These are phyloP conservation scores for Tetragnatha montana DNA, from an alignment of 2,888 invertebrate species.

Conservation along the genomic window DNA sequence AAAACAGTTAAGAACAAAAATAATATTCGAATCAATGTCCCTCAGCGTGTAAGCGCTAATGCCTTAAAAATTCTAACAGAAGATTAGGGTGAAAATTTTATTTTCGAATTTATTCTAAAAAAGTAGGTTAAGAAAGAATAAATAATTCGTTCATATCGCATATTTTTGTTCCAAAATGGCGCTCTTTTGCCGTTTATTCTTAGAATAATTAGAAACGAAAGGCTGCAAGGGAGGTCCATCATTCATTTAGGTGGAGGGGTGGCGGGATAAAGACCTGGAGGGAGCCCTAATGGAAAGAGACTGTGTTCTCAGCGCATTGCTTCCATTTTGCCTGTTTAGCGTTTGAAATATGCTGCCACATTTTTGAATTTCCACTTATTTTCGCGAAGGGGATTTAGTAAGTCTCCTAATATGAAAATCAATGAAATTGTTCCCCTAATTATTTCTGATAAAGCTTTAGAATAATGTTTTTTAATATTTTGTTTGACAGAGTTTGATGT, in stretches of 20 bases:
- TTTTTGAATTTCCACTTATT: conserved; percentile 5
- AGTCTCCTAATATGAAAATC: conserved; percentile 59
- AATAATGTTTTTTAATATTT: conserved; percentile 39
- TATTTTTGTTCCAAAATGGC: conserved; percentile 37
- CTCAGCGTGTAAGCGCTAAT: conserved; percentile 13
- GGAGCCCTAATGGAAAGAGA: conserved; percentile 29
- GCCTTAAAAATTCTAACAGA: conserved; percentile 33
- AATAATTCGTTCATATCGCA: conserved; percentile 42
- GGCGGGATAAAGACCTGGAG: not conserved
- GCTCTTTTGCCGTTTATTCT: conserved; percentile 35
- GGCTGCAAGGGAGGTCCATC: conserved; percentile 16
- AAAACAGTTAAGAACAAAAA: conserved; percentile 12
- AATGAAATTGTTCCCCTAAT: conserved; percentile 32
- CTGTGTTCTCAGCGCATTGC: not conserved
- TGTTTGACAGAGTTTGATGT: conserved; percentile 32
- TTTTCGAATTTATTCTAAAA: conserved; percentile 19
- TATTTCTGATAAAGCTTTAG: conserved; percentile 33
- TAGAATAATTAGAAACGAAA: conserved; percentile 47
- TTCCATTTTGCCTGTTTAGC: conserved; percentile 33
- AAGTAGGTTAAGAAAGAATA: conserved; percentile 2
- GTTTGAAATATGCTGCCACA: conserved; percentile 31
- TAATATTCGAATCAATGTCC: conserved; percentile 6
- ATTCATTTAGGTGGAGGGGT: conserved; percentile 37
- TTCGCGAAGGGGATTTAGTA: conserved; percentile 32
- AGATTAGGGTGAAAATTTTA: conserved; percentile 41